Percentiles rank a stretch among this genome's conserved stretches.
Evolutionary conservation across 2,113 vertebrate genomes (phyloP).

Genomic region (Amblyopsis rosae): DNA sequence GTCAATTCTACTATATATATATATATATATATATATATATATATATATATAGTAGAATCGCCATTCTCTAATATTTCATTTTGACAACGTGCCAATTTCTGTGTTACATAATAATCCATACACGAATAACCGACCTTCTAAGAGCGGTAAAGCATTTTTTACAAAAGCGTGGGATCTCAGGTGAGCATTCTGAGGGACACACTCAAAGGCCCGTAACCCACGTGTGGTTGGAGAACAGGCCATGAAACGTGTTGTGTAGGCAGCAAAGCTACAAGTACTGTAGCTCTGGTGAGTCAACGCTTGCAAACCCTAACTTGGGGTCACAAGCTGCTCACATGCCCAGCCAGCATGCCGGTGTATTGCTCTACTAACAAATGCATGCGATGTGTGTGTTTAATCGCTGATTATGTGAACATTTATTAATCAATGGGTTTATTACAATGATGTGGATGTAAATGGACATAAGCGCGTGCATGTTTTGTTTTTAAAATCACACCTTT

Average conservation of each 20-base stretch:
- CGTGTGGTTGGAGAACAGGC: constrained; percentile 43
- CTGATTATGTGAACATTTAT: too few relatives aligned
- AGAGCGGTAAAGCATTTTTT: constrained; percentile 13
- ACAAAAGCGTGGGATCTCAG: not conserved
- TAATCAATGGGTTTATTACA: too few relatives aligned
- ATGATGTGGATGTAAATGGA: too few relatives aligned
- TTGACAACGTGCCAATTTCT: constrained; percentile 8
- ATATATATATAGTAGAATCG: not conserved
- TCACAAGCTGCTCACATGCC: constrained; percentile 34
- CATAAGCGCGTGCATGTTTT: too few relatives aligned
- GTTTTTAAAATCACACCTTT: too few relatives aligned
- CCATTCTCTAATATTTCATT: not conserved
- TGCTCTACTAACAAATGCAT: not conserved
- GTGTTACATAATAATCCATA: not conserved
- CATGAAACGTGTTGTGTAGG: constrained; percentile 20
- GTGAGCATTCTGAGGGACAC: not conserved
- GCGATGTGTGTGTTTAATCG: too few relatives aligned
- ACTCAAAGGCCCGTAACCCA: constrained; percentile 8
- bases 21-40: too few relatives aligned
- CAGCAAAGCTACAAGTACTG: constrained; percentile 24
- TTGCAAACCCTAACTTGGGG: constrained; percentile 56
- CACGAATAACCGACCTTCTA: constrained; percentile 11
- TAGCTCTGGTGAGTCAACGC: constrained; percentile 60
- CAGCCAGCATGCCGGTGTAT: too few relatives aligned
- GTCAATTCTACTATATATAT: too few relatives aligned